phyloP scores from a whole-genome alignment of 1,140 invertebrate genomes.

The Anastatus disparis region DNA sequence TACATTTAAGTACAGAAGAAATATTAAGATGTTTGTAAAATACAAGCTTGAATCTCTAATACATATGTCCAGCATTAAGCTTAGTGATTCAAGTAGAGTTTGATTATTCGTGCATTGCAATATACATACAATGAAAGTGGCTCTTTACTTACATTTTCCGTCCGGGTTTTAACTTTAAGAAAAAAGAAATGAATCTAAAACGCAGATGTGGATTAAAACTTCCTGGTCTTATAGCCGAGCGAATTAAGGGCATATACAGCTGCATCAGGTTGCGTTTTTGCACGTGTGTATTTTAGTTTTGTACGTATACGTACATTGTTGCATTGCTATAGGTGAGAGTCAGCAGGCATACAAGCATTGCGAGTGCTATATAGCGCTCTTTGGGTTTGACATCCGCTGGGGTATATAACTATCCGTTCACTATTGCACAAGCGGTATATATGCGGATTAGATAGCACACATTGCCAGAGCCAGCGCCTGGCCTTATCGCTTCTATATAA shows the following conservation, averaged over 20 bases:
- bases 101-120: not conserved
- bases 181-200: too few relatives aligned
- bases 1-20: not conserved
- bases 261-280: not conserved
- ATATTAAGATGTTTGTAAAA: conserved; percentile 26
- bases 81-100: too few relatives aligned
- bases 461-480: too few relatives aligned
- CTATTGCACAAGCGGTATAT: conserved; percentile 58
- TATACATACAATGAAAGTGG: conserved; percentile 40
- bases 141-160: conserved; percentile 31
- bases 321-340: too few relatives aligned
- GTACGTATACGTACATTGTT: too few relatives aligned
- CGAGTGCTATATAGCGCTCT: conserved; percentile 45
- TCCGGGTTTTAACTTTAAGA: conserved; percentile 39
- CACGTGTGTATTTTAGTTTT: too few relatives aligned
- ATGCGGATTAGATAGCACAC: too few relatives aligned
- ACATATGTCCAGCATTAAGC: too few relatives aligned
- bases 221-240: conserved; percentile 5
- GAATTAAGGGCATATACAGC: not conserved
- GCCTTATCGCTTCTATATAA: conserved; percentile 47
- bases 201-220: too few relatives aligned
- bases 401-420: conserved; percentile 62
- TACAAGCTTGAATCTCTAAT: not conserved
- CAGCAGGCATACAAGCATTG: too few relatives aligned
- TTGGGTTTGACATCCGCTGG: conserved; percentile 59